Evolutionary conservation across 2,888 invertebrate species (phyloP), one percentile per base, ranked within the genome.

Genomic region (Patella depressa): DNA sequence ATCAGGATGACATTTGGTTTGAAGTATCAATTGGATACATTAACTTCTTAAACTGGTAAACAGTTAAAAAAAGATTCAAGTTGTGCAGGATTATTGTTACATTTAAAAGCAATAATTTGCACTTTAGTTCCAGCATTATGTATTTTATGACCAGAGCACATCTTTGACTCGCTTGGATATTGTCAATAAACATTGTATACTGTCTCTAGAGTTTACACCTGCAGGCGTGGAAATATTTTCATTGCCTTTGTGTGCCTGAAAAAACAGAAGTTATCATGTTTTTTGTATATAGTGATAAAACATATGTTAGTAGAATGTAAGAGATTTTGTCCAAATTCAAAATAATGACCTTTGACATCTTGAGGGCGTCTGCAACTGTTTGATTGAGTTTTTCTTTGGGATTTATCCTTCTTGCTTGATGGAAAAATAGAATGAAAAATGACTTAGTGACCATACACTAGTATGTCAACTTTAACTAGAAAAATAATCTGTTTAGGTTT

Each of bases 241-340:
- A 65, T 65, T 65, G 65, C 65, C 65, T 65, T 65, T 65, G 65
- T 65, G 65, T 65, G 19, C 11, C 9, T 65, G 65, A 65, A 24
- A 24, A 14, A 24, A 19, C 24, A 24, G 65, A 65, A 65, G 24
- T 19, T 65, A 9, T 24, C 19, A 24, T 12, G 24, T 65, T 65
- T 65, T 65, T 65, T 65, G 65, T 65, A 19, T 65, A 65, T 65
- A 65, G 11, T 65, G 12, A 65, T 24, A 65, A 65, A 65, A 65
- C 65, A 65, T 65, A 65, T 65, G 65, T 65, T 65, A 24, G 65
- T 65, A 65, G 65, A 24, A 65, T 65, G 65, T 65, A 65, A 65
- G 65, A 19, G 19, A 65, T 65, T 65, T 65, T 12, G 65, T 65
- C 65, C 65, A 24, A 19, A 65, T 65, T 65, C 65, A 65, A 65